phyloP scores from a whole-genome alignment of 2,888 invertebrate species.

The Cremastinae sp. region DNA sequence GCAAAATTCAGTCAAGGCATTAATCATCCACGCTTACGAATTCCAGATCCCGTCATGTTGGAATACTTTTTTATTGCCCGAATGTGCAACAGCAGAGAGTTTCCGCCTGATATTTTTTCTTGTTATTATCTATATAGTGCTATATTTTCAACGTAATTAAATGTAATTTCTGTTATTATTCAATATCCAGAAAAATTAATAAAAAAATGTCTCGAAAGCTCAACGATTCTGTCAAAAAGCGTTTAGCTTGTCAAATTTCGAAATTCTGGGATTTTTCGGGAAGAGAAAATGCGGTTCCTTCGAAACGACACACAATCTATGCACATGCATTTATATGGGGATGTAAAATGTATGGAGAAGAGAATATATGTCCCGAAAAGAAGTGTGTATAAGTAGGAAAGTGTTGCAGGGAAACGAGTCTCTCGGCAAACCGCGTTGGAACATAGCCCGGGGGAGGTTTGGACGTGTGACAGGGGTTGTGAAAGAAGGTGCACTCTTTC shows the following conservation, averaged over 20 bases:
- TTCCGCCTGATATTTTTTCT: too few species aligned
- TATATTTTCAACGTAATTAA: too few species aligned
- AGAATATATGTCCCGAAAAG: constrained; percentile 12
- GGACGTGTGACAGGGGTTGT: constrained; percentile 60
- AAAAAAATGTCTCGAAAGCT: background rate
- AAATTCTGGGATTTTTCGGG: too few species aligned
- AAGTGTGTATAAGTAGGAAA: constrained; percentile 4
- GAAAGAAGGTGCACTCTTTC: constrained; percentile 55
- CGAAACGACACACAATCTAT: constrained; percentile 10
- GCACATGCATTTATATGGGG: constrained; percentile 3
- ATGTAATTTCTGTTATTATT: too few species aligned
- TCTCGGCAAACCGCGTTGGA: constrained; percentile 46
- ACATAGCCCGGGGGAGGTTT: constrained; percentile 46
- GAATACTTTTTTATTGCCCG: too few species aligned
- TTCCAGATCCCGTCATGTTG: constrained; percentile 23
- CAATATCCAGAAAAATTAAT: background rate
- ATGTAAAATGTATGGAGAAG: constrained; percentile 8
- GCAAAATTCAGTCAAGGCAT: constrained; percentile 19
- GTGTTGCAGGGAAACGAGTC: constrained; percentile 27
- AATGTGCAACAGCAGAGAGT: too few species aligned
- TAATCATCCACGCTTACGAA: constrained; percentile 36
- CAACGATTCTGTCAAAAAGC: background rate
- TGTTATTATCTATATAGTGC: too few species aligned
- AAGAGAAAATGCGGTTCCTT: constrained; percentile 36
- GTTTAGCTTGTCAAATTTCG: too few species aligned